Percentiles rank a stretch among this genome's conserved stretches.
Evolutionary conservation across 1,140 invertebrate species (phyloP).

Genomic region (Melipona quadrifasciata): DNA sequence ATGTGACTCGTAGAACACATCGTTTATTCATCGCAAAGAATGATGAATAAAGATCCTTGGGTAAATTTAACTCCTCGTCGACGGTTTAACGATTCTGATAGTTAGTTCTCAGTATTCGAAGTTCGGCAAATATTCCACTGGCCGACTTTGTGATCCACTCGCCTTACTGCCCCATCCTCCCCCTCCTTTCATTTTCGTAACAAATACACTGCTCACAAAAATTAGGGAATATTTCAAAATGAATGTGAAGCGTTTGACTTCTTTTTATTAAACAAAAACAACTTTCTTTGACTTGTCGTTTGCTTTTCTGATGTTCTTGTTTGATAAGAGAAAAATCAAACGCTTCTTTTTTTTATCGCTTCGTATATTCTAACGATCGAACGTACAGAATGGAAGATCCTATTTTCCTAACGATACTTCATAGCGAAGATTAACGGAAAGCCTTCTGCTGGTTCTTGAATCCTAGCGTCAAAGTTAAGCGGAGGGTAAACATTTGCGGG

Average conservation of each 20-base stretch:
- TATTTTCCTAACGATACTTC: neutral
- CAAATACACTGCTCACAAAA: neutral
- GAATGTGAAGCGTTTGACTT: no score
- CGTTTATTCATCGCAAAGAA: neutral
- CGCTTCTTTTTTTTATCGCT: no score
- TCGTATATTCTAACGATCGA: neutral
- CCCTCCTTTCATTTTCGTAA: neutral
- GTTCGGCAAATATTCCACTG: neutral
- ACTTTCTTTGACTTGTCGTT: no score
- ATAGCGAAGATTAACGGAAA: neutral
- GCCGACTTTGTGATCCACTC: neutral
- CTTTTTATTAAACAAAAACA: no score
- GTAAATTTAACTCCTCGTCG: neutral
- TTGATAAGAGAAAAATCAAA: no score
- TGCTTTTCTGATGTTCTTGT: no score
- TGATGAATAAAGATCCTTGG: neutral
- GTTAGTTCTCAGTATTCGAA: no score
- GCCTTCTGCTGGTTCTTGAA: neutral
- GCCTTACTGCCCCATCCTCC: no score
- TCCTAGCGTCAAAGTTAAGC: neutral
- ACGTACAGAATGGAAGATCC: neutral
- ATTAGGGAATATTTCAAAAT: no score
- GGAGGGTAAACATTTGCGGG: constrained; percentile 15
- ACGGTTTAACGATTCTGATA: no score
- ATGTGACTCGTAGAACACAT: constrained; percentile 8